Base-by-base conservation (phyloP, 2,113 vertebrate genomes). In the Actenoides hombroni region DNA sequence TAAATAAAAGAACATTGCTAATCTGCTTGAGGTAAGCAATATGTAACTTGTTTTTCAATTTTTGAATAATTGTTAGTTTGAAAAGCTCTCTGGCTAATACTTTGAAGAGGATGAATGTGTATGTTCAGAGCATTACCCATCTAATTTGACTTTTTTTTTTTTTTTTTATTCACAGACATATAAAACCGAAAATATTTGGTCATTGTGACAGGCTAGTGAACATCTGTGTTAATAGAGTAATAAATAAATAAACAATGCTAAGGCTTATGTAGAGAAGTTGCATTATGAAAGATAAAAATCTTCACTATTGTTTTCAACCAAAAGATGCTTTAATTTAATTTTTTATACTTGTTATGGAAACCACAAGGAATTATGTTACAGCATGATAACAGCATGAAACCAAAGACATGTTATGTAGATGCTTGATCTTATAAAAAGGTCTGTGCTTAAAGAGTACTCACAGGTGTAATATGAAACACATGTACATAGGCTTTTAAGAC, bases 391-490 rank as follows among this genome's bases (percentile, higher is more conserved):
- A 60, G 51, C n/a, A 33, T 54, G 56, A 75, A 86, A 60, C 53
- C 59, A 69, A 92, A 60, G 46, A n/a, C 1, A 0, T 26, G 16
- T 40, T 67, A 33, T 10, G 16, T 42, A 75, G 39, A 40, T 69
- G 25, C 37, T 35, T 89, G 71, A 59, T 69, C 31, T 56, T 71
- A 8, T 48, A 67, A 74, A 61, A 44, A 65, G 16, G 16, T 23
- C 10, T 13, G 5, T 83, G 35, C 64, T 83, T 77, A 49, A 42
- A 57, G 15, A 74, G n/a, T 26, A 31, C 16, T 77, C 16, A 16
- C 10, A 4, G 23, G 42, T 33, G 28, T 35, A 26, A 79, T 9
- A 7, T 35, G 35, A 40, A 80, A 8, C 31, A 37, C 0, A 0
- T 17, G 13, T 29, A 21, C 25, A 6, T 5, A 33, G 23, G 20